Evolutionary conservation across 2,113 vertebrate genomes (phyloP), one percentile per base, ranked within the genome.

Genomic region (Pseudopipra pipra): DNA sequence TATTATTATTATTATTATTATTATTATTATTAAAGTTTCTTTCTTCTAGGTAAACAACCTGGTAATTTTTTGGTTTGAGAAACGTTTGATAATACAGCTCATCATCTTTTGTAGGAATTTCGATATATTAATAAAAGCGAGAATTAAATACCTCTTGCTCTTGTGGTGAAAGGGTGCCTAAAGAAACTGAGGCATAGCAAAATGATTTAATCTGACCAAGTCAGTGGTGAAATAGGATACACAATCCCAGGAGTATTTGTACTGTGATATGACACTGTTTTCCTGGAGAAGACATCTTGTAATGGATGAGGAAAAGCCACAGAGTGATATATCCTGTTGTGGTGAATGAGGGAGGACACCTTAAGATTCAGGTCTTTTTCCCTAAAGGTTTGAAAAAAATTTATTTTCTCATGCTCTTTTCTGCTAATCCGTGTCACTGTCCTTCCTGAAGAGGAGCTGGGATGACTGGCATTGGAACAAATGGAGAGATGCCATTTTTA

Each of bases 291-390:
- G 43, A n/a, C 2, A 3, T 51, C 39, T 80, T 90, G 37, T 19
- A 90, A 3, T 52, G 44, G 35, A 8, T 5, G 1, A 65, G 37
- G 28, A 25, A 70, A 59, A 74, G 5, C 21, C 17, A 46, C 20
- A 9, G 5, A 49, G 17, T 35, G 35, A 39, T 51, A 4, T 4
- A 1, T 33, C 12, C 25, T 49, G 1, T 1, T 15, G 2, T 23
- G 58, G 18, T 49, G 87, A 66, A 43, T 19, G 33, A 56, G n/a
- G 14, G 13, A 31, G 24, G 73, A 9, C 11, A 80, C 14, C 12
- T 52, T 52, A 52, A 52, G 25, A 52, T 9, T 52, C 49, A 24
- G n/a, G 16, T 21, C 33, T 58, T 80, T 73, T 41, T 39, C 28
- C 56, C 25, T 44, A 23, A 15, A 43, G 25, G 4, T 58, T 49